Evolutionary conservation across 2,113 vertebrate species (phyloP), one percentile per base, ranked within the genome.

Genomic region (Taurulus bubalis): DNA sequence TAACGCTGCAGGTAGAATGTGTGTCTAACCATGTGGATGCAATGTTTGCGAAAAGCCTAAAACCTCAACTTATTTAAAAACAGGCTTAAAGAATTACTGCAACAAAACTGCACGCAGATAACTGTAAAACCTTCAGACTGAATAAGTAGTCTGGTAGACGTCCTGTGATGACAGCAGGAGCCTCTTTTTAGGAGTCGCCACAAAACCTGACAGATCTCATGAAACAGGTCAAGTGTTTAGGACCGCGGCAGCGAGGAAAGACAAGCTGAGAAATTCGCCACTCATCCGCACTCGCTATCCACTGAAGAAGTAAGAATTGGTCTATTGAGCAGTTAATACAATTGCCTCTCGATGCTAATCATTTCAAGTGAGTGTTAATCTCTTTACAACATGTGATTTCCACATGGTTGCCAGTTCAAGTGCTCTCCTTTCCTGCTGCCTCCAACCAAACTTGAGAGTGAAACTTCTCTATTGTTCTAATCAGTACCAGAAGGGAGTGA

Each of bases 311-410:
- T 76, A 87, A 72, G 72, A 90, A 86, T 86, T 85, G 84, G 76
- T 88, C 82, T 89, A 91, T 92, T 91, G 89, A 90, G 83, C 87
- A 87, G 83, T 84, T 88, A 89, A 92, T 90, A 79, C 79, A 89
- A 92, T 89, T 87, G 88, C 84, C 73, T 84, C 78, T 75, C 75
- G 65, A 85, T 83, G 76, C 70, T 85, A 86, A 86, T 89, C 71
- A 84, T 89, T 93, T 87, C 83, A 87, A 91, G 75, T 65, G 84
- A 87, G 82, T 75, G 85, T 87, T 91, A 89, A 91, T 91, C 91
- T 90, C 82, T 86, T 79, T 78, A 66, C 86, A 83, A 73, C 90
- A 91, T 92, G 89, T 92, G 89, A 91, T 87, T 89, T 85, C 86
- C 88, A 90, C 90, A 92, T 91, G 90, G 77, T 60, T 87, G 80